Base-by-base conservation (phyloP, 2,113 vertebrate genomes). In the Halichoerus grypus region DNA sequence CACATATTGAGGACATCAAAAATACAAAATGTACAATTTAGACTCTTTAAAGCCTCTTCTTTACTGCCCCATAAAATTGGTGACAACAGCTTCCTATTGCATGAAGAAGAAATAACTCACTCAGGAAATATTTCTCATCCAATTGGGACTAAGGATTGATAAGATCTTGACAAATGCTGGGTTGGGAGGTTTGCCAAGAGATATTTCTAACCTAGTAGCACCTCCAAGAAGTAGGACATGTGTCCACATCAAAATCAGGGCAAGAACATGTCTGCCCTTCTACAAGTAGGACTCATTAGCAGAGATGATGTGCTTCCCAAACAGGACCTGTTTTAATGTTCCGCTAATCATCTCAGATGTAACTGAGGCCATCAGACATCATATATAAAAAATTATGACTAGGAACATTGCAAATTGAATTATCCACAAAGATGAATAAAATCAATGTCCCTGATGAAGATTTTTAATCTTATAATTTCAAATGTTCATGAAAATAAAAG, bases 1-100 rank as follows among this genome's bases (percentile, higher is more conserved):
- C 72, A 16, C 18, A 71, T 91, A 15, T 55, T 96, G 28, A 97
- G 55, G 96, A 89, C 93, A 67, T 36, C 67, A 97, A 96, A 97
- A 97, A 88, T 80, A 61, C 13, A 97, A 63, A 96, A 94, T 67
- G 0, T 74, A 97, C 79, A 9, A 94, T 63, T 97, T 95, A 97
- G 95, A 21, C 18, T 85, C 72, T 85, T 63, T 92, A 82, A 97
- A 98, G 72, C 22, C 57, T 96, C 31, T 97, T 16, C 61, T 96
- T 83, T 94, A 88, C 42, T 31, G 90, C 33, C 22, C 39, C 96
- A 55, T 97, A 95, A 94, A 98, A 88, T 0, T 92, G 28, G 9
- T 80, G 18, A 14, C 4, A 82, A 71, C 97, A 93, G 92, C 18
- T 42, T 98, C 46, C 49, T 67, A 0, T 36, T 95, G 33, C 92